These are phyloP conservation scores for Caerostris extrusa DNA, from an alignment of 1,140 invertebrate genomes.

Conservation along the genomic window DNA sequence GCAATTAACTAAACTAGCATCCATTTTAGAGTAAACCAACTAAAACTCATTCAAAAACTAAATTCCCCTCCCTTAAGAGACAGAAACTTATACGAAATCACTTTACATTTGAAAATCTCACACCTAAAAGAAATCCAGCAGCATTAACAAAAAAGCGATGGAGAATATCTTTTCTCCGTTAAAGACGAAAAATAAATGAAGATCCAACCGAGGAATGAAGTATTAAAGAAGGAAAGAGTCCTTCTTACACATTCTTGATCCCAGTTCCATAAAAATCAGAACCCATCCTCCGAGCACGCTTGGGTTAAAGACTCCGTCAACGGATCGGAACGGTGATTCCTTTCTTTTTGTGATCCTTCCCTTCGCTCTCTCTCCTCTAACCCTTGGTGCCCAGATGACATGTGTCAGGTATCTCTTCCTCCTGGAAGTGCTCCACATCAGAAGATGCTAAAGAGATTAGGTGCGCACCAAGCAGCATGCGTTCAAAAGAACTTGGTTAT, in stretches of 20 bases:
- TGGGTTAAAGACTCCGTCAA: constrained; percentile 65
- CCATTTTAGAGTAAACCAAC: too few relatives aligned
- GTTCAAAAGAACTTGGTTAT: neutral
- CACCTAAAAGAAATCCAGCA: neutral
- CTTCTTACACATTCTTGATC: constrained; percentile 26
- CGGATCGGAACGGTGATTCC: constrained; percentile 9
- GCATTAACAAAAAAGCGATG: neutral
- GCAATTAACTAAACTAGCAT: too few relatives aligned
- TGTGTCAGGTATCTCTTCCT: constrained; percentile 39
- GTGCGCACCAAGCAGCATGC: neutral
- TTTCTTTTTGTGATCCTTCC: neutral
- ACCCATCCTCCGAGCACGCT: constrained; percentile 48
- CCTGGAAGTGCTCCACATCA: neutral
- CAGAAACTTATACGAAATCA: neutral
- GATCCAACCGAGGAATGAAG: neutral
- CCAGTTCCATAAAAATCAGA: constrained; percentile 60
- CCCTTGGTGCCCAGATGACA: constrained; percentile 2
- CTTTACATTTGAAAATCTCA: neutral
- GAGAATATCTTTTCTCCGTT: neutral
- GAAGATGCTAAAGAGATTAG: neutral
- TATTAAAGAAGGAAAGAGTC: neutral
- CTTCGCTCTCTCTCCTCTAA: neutral
- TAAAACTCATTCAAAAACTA: too few relatives aligned
- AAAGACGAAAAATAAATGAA: constrained; percentile 16
- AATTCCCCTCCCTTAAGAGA: too few relatives aligned